phyloP scores from a whole-genome alignment of 2,113 vertebrate species.

The Dasyprocta punctata region DNA sequence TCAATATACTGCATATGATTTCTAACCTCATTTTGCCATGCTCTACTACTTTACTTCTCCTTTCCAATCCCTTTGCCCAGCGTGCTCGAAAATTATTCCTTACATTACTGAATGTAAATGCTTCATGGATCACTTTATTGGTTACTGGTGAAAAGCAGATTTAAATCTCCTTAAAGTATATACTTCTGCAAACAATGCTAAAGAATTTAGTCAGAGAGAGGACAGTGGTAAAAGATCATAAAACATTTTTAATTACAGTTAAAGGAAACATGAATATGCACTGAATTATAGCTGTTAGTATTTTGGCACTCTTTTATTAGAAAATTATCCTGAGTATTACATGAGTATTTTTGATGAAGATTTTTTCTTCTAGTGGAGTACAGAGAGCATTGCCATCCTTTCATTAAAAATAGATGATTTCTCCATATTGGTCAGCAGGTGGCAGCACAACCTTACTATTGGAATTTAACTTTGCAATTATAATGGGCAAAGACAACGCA shows the following conservation, averaged over 20 bases:
- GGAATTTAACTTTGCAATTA: fast-evolving
- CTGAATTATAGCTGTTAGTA: not conserved
- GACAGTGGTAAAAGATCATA: not conserved
- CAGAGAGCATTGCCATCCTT: too few species aligned
- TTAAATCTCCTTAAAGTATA: not conserved
- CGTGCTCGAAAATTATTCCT: not conserved
- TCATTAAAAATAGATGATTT: not conserved
- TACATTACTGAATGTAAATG: not conserved
- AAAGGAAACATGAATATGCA: not conserved
- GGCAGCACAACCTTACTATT: conserved; percentile 34
- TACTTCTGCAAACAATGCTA: not conserved
- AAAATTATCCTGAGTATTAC: not conserved
- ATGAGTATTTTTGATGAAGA: not conserved
- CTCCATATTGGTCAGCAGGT: conserved; percentile 6
- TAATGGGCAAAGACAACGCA: not conserved
- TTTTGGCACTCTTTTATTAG: not conserved
- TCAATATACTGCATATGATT: not conserved
- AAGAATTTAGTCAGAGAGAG: not conserved
- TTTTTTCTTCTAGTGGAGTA: not conserved
- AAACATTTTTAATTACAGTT: not conserved
- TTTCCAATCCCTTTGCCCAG: not conserved
- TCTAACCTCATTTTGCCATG: not conserved
- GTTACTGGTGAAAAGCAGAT: not conserved
- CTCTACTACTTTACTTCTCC: not conserved
- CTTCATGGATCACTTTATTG: not conserved